Base-by-base conservation (phyloP, 2,888 invertebrate genomes). In the Ethmia dodecea region DNA sequence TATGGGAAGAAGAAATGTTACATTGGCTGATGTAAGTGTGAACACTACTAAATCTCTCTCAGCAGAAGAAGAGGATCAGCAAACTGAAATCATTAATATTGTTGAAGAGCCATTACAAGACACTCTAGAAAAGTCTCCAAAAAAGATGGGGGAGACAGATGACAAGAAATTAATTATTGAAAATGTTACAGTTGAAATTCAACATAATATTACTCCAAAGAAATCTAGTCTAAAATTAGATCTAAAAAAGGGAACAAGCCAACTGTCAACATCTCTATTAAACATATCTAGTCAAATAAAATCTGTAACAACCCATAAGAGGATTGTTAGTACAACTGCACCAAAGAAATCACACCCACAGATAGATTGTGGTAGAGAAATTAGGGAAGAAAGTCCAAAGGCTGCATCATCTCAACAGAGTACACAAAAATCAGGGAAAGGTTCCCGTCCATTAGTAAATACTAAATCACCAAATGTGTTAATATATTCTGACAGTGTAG, bases 381-480 rank as follows among this genome's bases (percentile, higher is more conserved):
- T 71, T n/a, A 75, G 74, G 41, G 72, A 74, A 16, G 74, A 76
- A 34, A 48, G 50, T 13, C 46, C 52, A 8, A 68, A 55, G 35
- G 54, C 58, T 33, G 65, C 70, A 6, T 66, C 71, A 6, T 69
- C 72, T 28, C 71, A 66, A 28, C 62, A 70, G 43, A 61, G 62
- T 43, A 74, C 71, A 24, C 70, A 74, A 22, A 84, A 83, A 62
- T 81, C 83, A 52, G 56, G 57, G 28, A 81, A 78, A 63, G 70
- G 69, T 62, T 73, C 72, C 81, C 86, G 86, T 83, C 86, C 86
- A 80, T 71, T 86, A 83, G 68, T 83, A 35, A 86, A 83, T 55
- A 81, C 88, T 2, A 94, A 94, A 68, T 94, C 94, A 29, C 92
- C 93, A 2, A 94, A 94, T 78, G 89, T 95, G 55, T 83, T 95